Base-by-base conservation (phyloP, 2,113 vertebrate genomes). In the Chrysemys picta region DNA sequence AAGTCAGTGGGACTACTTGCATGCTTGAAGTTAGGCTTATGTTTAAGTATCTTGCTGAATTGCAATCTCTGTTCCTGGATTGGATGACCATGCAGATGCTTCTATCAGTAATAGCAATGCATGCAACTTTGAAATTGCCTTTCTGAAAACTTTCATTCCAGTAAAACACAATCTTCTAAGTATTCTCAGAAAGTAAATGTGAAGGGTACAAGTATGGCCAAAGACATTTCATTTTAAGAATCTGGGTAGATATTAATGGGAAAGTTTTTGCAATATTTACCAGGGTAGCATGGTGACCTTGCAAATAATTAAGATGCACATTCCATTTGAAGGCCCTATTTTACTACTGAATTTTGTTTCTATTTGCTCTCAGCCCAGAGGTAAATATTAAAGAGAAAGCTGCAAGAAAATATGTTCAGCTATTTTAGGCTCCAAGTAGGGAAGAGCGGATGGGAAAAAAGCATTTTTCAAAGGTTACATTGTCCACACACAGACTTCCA, bases 41-140 rank as follows among this genome's bases (percentile, higher is more conserved):
- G 2, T 25, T 57, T 81, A 31, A 91, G 82, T 90, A 82, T 14
- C 4, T 1, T 0, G 0, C 4, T 85, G 47, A 50, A 27, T 22
- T 49, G 10, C 65, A 21, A 21, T 72, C n/a, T 22, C 35, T n/a
- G n/a, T 72, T 72, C 65, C n/a, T 21, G 65, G 8, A 72, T 8
- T 72, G 65, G 17, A 38, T 72, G 19, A n/a, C 19, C n/a, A 72
- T 21, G 38, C 65, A 72, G 65, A 9, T 4, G 9, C n/a, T 38
- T 72, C 65, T 72, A 65, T 38, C 14, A 72, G n/a, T 21, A 72
- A 38, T 19, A 69, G 31, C 65, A 38, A 31, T 31, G 57, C 65
- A 38, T 38, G 65, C 2, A 72, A 38, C 35, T 72, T 72, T 72
- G 65, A 38, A 72, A 72, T 72, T 72, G 65, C 65, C n/a, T 38